A percentile compares a stretch with the other conserved stretches of the same genome.
Conservation (phyloP, 2,113 vertebrate species). For the Pollimyrus isidori region DNA sequence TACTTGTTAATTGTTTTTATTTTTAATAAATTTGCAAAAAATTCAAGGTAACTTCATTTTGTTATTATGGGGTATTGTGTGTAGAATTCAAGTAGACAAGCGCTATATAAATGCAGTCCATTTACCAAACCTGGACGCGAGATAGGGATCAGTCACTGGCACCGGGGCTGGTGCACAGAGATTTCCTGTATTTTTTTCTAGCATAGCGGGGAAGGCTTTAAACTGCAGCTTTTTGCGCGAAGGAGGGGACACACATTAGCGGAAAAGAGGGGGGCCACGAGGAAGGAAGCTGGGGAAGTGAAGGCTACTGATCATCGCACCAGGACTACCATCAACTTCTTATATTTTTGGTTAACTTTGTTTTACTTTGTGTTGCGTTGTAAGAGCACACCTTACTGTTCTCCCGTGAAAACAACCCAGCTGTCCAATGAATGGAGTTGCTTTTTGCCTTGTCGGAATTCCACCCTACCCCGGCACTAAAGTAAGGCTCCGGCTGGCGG, state of each 20-base stretch:
- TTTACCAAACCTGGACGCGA: not conserved
- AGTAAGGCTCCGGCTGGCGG: slow-evolving; percentile 50
- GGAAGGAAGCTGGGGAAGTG: slow-evolving; percentile 17
- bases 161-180: slow-evolving; percentile 7
- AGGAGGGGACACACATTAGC: slow-evolving; percentile 16
- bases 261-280: slow-evolving; percentile 12
- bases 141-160: slow-evolving; percentile 29
- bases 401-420: slow-evolving; percentile 36
- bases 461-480: slow-evolving; percentile 65
- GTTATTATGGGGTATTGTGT: no score
- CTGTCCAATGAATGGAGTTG: slow-evolving; percentile 86
- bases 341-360: not conserved
- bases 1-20: no score
- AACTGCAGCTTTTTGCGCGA: not conserved
- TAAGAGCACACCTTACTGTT: slow-evolving; percentile 3
- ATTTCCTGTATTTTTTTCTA: not conserved
- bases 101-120: no score
- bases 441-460: slow-evolving; percentile 90
- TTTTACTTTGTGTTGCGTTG: not conserved
- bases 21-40: no score
- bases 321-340: not conserved
- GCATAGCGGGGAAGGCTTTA: slow-evolving; percentile 28
- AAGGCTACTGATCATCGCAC: slow-evolving; percentile 5
- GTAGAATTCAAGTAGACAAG: no score
- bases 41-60: no score